These are phyloP conservation scores for Sesia apiformis DNA, from an alignment of 2,888 invertebrate species.

Conservation along the genomic window DNA sequence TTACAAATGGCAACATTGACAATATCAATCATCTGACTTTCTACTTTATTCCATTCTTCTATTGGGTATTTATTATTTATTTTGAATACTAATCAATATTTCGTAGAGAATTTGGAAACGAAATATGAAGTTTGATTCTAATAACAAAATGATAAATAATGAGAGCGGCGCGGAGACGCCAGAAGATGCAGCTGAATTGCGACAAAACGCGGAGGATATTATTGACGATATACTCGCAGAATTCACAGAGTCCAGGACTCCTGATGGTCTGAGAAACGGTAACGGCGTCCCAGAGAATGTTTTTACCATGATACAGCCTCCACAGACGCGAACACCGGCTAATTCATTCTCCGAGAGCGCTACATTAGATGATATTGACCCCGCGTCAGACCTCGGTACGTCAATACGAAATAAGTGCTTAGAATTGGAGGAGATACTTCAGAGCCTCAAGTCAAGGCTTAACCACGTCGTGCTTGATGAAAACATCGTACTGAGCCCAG, in stretches of 20 bases:
- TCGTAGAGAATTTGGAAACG: conserved; percentile 4
- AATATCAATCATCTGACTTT: conserved; percentile 57
- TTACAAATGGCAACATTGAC: conserved; percentile 26
- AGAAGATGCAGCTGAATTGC: conserved; percentile 57
- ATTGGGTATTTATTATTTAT: conserved; percentile 42
- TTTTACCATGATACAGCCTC: conserved; percentile 59
- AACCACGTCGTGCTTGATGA: conserved; percentile 68
- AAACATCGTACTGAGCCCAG: conserved; percentile 66
- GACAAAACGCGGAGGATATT: conserved; percentile 65
- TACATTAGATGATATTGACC: conserved; percentile 65
- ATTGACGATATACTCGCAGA: conserved; percentile 67
- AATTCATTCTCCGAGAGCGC: conserved; percentile 62
- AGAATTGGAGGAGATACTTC: conserved; percentile 67
- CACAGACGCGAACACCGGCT: conserved; percentile 59
- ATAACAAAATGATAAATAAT: conserved; percentile 65
- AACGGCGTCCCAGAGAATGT: conserved; percentile 52
- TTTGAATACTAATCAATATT: conserved; percentile 46
- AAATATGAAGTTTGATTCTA: conserved; percentile 65
- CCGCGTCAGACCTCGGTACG: conserved; percentile 61
- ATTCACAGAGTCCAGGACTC: conserved; percentile 57
- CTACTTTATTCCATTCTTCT: conserved; percentile 4
- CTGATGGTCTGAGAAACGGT: conserved; percentile 41
- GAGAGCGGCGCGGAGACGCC: conserved; percentile 56
- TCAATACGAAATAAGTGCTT: conserved; percentile 68
- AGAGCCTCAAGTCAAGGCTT: conserved; percentile 63